A percentile compares a stretch with the other conserved stretches of the same genome.
Evolutionary conservation across 2,113 vertebrate species (phyloP).

Genomic region (Ictalurus furcatus): DNA sequence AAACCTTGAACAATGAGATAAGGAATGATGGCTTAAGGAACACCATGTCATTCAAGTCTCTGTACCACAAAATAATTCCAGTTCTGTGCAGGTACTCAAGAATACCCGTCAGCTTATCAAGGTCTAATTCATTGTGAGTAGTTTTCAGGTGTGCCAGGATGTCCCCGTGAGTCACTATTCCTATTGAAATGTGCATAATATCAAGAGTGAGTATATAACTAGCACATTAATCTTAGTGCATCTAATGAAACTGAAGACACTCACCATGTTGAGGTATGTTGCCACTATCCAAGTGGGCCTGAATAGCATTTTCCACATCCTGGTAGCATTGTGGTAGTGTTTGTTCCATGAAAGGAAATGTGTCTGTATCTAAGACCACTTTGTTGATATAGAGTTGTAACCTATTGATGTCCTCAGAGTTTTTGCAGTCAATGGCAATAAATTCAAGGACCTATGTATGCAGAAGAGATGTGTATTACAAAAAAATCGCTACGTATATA

Average conservation of each 20-base stretch:
- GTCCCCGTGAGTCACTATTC: constrained; percentile 64
- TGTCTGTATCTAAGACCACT: constrained; percentile 57
- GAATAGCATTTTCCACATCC: constrained; percentile 63
- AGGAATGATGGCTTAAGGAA: constrained; percentile 72
- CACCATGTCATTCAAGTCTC: constrained; percentile 57
- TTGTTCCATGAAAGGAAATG: constrained; percentile 62
- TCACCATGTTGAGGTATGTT: constrained; percentile 64
- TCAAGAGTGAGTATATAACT: background rate
- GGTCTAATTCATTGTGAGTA: constrained; percentile 55
- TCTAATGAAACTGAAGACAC: constrained; percentile 14
- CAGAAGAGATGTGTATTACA: background rate
- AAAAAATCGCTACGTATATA: background rate
- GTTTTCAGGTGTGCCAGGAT: constrained; percentile 37
- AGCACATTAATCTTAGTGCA: background rate
- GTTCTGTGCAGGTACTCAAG: constrained; percentile 70
- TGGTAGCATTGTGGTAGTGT: constrained; percentile 62
- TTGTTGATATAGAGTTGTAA: constrained; percentile 55
- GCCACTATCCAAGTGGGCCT: constrained; percentile 27
- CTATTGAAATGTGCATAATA: constrained; percentile 48
- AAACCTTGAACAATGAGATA: constrained; percentile 73
- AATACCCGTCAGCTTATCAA: constrained; percentile 55
- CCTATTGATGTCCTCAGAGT: constrained; percentile 48
- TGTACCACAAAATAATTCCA: constrained; percentile 69
- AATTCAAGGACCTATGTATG: constrained; percentile 53
- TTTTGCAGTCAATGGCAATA: constrained; percentile 54